A percentile compares a stretch with the other conserved stretches of the same genome.
Evolutionary conservation across 2,888 invertebrate species (phyloP).

Genomic region (Coleophora flavipennella): DNA sequence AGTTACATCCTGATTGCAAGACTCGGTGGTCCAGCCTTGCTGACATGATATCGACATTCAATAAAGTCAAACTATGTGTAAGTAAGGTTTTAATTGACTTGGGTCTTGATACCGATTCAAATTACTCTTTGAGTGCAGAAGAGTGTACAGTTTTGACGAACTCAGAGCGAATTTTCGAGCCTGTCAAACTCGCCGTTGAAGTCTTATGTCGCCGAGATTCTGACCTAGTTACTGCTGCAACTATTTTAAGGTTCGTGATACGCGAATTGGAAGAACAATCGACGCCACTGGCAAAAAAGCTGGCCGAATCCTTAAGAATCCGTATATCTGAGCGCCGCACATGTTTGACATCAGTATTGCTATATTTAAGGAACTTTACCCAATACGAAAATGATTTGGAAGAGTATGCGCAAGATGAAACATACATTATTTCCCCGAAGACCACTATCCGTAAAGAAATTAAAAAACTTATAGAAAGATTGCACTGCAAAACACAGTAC

Average conservation of each 20-base stretch:
- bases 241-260: constrained; percentile 14
- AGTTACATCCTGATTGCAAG: constrained; percentile 10
- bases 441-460: constrained; percentile 6
- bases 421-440: constrained; percentile 6
- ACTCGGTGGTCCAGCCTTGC: constrained; percentile 10
- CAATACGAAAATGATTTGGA: constrained; percentile 9
- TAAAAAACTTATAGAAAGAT: constrained; percentile 9
- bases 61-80: constrained; percentile 14
- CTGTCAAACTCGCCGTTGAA: constrained; percentile 15
- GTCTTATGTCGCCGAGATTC: constrained; percentile 15
- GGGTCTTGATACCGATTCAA: constrained; percentile 8
- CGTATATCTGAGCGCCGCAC: constrained; percentile 13
- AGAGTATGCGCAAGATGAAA: constrained; percentile 11
- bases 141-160: constrained; percentile 7
- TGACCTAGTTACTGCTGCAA: constrained; percentile 13
- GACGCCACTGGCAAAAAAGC: constrained; percentile 13
- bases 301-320: constrained; percentile 11
- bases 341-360: constrained; percentile 10
- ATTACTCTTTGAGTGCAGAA: constrained; percentile 15
- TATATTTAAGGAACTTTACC: constrained; percentile 7
- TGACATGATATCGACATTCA: constrained; percentile 9
- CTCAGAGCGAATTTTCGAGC: constrained; percentile 9
- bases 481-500: constrained; percentile 4
- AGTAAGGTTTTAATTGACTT: constrained; percentile 16
- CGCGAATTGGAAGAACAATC: constrained; percentile 14